Base-by-base conservation (phyloP, 2,113 vertebrate genomes). In the Sebastes schlegelii region DNA sequence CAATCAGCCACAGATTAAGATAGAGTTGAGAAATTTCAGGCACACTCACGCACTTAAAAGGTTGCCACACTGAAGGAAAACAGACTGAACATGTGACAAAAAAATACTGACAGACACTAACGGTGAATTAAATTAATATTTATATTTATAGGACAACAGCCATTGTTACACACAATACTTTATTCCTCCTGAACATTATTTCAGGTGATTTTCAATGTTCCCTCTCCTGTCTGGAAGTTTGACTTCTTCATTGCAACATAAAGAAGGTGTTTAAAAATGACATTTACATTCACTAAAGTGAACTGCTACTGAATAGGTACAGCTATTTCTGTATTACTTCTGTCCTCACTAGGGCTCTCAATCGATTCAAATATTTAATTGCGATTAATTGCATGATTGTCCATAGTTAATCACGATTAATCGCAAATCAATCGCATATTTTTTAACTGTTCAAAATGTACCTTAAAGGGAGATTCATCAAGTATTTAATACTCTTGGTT, bases 1-100 rank as follows among this genome's bases (percentile, higher is more conserved):
- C 43, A 14, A 34, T 69, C 52, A 66, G 54, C 54, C 19, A 6
- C 21, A 34, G n/a, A 76, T 57, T 63, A 68, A 74, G 14, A 61
- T 34, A 72, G 8, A 42, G 34, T 26, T 57, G 17, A 51, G 3
- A 49, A 65, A 65, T 52, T 52, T 52, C 6, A 52, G 19, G 51
- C 51, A 58, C 55, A 12, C 12, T 40, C 34, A 62, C 1, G 60
- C 13, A 8, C 54, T 16, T 4, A 4, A 62, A 40, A 62, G 7
- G 8, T 3, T 5, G 14, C 13, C 61, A 42, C 17, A 5, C 61
- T 19, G 61, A 42, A 63, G 34, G 34, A 43, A 61, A 61, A 61
- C 60, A 61, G 60, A 16, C 26, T 61, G 5, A 61, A 61, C 60
- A 61, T 6, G 26, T 61, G 26, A 13, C 5, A 61, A 61, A 34